A percentile compares a stretch with the other conserved stretches of the same genome.
Evolutionary conservation across 92 coral and sea anemone genomes (phyloP).

Genomic region (Umimayanthus kanabou): DNA sequence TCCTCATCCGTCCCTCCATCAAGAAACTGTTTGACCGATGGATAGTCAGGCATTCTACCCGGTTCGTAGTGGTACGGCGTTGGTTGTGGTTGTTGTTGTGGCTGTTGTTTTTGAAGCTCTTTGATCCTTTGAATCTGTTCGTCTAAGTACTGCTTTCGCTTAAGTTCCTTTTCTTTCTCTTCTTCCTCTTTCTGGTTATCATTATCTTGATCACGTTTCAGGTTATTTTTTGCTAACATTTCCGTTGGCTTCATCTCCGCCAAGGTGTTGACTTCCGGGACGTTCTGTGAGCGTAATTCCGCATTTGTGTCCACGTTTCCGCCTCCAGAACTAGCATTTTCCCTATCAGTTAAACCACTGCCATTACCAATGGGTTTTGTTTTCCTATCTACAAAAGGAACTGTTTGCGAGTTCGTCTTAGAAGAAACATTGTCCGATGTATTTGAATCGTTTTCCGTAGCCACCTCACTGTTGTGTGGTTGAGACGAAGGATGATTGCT

Average conservation of each 20-base stretch:
- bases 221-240: not conserved
- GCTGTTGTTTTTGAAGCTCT: constrained; percentile 72
- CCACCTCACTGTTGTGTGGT: not conserved
- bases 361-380: not conserved
- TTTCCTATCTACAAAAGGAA: not conserved
- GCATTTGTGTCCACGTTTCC: not conserved
- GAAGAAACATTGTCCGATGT: not conserved
- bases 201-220: constrained; percentile 6
- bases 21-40: constrained; percentile 29
- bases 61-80: constrained; percentile 62
- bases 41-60: constrained; percentile 50
- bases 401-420: not conserved
- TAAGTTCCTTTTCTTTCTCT: constrained; percentile 51
- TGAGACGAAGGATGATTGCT: not conserved
- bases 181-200: constrained; percentile 24
- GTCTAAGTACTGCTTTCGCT: constrained; percentile 60
- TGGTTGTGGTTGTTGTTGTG: constrained; percentile 42
- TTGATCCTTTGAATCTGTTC: constrained; percentile 76
- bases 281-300: not conserved
- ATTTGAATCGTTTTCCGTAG: constrained; percentile 28
- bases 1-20: constrained; percentile 43
- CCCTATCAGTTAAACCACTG: not conserved
- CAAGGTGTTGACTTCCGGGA: not conserved
- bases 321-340: not conserved
- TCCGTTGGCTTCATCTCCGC: constrained; percentile 31